phyloP scores from a whole-genome alignment of 2,888 invertebrate genomes.

The Lucinisca nassula region DNA sequence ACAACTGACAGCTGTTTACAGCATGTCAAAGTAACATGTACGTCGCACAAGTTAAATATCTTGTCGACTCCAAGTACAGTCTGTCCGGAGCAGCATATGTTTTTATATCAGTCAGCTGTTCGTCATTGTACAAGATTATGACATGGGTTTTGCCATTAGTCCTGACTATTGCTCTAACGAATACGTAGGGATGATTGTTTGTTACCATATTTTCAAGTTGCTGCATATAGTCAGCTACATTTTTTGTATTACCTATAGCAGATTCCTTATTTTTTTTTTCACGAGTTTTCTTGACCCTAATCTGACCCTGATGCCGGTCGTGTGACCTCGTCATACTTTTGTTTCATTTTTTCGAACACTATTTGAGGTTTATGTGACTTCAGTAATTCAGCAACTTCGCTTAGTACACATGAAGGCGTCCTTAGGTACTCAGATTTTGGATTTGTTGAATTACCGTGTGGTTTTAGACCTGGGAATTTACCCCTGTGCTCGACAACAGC shows the following conservation, averaged over 20 bases:
- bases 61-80: not conserved
- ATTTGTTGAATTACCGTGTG: conserved; percentile 27
- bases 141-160: not conserved
- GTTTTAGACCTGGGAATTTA: not conserved
- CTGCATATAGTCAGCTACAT: not conserved
- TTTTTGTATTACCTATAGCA: not conserved
- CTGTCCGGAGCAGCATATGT: not conserved
- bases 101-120: no score
- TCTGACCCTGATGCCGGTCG: not conserved
- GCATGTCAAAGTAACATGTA: not conserved
- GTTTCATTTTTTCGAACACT: not conserved
- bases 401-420: conserved; percentile 20
- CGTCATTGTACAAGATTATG: no score
- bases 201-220: not conserved
- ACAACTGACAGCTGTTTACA: not conserved
- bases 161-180: not conserved
- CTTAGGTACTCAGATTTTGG: conserved; percentile 5
- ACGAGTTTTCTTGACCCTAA: not conserved
- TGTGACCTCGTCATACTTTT: conserved; percentile 8
- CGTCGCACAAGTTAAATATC: not conserved
- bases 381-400: not conserved
- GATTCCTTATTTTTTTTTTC: not conserved
- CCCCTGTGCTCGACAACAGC: not conserved
- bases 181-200: not conserved
- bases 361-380: conserved; percentile 7